Percentiles rank a stretch among this genome's conserved stretches.
Evolutionary conservation across 1,140 invertebrate genomes (phyloP).

Genomic region (Bombyx mandarina): DNA sequence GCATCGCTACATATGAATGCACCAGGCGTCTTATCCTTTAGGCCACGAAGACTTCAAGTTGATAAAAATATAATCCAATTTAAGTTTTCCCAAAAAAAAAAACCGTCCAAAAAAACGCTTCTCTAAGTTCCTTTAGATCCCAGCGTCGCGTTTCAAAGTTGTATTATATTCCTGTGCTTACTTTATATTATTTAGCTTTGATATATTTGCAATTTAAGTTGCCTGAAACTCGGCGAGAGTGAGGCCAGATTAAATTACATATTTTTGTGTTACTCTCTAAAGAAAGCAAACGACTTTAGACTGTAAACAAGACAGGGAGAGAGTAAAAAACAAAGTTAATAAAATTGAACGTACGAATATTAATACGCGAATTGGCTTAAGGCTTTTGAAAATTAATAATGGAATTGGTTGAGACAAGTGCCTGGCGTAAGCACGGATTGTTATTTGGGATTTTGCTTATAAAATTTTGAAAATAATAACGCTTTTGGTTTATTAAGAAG

Average conservation of each 20-base stretch:
- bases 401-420: not conserved
- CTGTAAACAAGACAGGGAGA: constrained; percentile 28
- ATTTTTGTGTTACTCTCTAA: constrained; percentile 41
- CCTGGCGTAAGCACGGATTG: constrained; percentile 6
- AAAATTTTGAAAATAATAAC: no score
- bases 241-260: constrained; percentile 57
- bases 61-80: no score
- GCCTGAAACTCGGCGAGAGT: constrained; percentile 52
- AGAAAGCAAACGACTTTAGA: constrained; percentile 37
- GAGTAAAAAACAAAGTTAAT: not conserved
- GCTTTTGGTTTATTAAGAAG: no score
- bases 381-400: no score
- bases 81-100: not conserved
- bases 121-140: constrained; percentile 23
- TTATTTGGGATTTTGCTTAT: not conserved
- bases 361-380: no score
- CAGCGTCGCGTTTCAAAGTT: constrained; percentile 45
- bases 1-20: no score
- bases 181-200: constrained; percentile 68
- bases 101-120: constrained; percentile 12
- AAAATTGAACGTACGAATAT: no score
- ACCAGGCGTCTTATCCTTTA: no score
- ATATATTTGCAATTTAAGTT: constrained; percentile 69
- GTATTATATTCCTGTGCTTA: constrained; percentile 57
- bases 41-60: no score